phyloP scores from a whole-genome alignment of 2,888 invertebrate genomes.

The Nomada goodeniana region DNA sequence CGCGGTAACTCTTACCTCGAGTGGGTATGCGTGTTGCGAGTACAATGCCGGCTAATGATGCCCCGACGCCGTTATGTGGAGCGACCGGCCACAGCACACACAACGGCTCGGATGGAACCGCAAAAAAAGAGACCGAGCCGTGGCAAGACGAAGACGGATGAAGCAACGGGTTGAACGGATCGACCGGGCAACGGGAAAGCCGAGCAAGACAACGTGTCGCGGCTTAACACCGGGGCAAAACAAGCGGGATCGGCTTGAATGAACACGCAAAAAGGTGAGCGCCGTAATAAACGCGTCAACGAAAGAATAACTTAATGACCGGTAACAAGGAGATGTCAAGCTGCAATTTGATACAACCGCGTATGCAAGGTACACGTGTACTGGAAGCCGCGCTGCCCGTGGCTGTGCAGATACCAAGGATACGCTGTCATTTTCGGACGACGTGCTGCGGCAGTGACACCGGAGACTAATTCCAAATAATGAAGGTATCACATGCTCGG shows the following conservation, averaged over 20 bases:
- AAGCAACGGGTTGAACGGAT: constrained; percentile 30
- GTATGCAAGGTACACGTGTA: background rate
- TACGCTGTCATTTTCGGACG: too few relatives aligned
- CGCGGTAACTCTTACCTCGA: constrained; percentile 80
- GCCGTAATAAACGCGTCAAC: constrained; percentile 13
- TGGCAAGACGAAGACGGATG: constrained; percentile 52
- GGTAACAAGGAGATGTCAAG: background rate
- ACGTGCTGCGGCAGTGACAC: too few relatives aligned
- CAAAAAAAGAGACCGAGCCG: constrained; percentile 55
- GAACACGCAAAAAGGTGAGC: constrained; percentile 12
- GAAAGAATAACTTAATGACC: constrained; percentile 6
- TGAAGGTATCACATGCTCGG: too few relatives aligned
- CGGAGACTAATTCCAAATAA: too few relatives aligned
- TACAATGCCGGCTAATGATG: constrained; percentile 81
- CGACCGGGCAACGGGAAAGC: constrained; percentile 22
- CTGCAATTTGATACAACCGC: background rate
- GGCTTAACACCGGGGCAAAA: constrained; percentile 24
- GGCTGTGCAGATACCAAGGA: too few relatives aligned
- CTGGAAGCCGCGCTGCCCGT: background rate
- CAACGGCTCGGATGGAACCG: constrained; percentile 44
- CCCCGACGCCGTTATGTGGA: constrained; percentile 75
- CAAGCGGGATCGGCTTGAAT: constrained; percentile 1
- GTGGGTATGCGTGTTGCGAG: constrained; percentile 72
- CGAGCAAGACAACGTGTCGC: constrained; percentile 36
- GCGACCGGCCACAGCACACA: constrained; percentile 50